phyloP scores from a whole-genome alignment of 1,140 invertebrate genomes.

The Saccostrea glomerata region DNA sequence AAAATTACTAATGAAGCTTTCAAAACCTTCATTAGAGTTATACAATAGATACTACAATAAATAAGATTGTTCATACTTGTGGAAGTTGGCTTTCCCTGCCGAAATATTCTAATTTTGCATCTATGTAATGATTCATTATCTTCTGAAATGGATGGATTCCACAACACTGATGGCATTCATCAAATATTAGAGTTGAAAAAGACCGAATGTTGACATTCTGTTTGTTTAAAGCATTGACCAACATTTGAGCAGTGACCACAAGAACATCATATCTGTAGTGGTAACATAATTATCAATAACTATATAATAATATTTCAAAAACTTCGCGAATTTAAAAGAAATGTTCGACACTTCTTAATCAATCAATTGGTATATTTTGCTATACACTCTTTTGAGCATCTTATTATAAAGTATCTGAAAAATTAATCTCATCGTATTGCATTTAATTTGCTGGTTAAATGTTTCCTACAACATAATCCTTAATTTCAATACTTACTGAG shows the following conservation, averaged over 20 bases:
- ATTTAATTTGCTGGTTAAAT: too few species aligned
- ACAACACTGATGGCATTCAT: slow-evolving; percentile 78
- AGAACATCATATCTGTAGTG: slow-evolving; percentile 56
- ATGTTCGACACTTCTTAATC: too few species aligned
- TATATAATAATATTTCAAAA: too few species aligned
- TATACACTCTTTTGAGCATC: too few species aligned
- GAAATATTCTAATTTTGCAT: slow-evolving; percentile 58
- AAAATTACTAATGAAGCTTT: too few species aligned
- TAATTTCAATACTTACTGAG: neutral
- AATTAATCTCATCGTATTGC: too few species aligned
- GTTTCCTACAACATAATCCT: too few species aligned
- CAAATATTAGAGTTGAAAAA: slow-evolving; percentile 74
- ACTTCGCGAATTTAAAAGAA: too few species aligned
- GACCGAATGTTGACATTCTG: slow-evolving; percentile 48
- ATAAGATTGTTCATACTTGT: slow-evolving; percentile 41
- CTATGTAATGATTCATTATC: slow-evolving; percentile 72
- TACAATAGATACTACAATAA: too few species aligned
- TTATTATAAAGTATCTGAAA: too few species aligned
- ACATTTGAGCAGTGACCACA: slow-evolving; percentile 75
- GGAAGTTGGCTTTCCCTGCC: neutral
- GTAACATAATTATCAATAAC: neutral
- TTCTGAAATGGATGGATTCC: slow-evolving; percentile 73
- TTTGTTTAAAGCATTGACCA: slow-evolving; percentile 70
- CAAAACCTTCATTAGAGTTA: too few species aligned
- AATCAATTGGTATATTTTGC: too few species aligned